Percentiles rank a stretch among this genome's conserved stretches.
These are phyloP conservation scores for Gymnoscopelus microlampas DNA, from an alignment of 2,797 vertebrate genomes.

Conservation along the genomic window DNA sequence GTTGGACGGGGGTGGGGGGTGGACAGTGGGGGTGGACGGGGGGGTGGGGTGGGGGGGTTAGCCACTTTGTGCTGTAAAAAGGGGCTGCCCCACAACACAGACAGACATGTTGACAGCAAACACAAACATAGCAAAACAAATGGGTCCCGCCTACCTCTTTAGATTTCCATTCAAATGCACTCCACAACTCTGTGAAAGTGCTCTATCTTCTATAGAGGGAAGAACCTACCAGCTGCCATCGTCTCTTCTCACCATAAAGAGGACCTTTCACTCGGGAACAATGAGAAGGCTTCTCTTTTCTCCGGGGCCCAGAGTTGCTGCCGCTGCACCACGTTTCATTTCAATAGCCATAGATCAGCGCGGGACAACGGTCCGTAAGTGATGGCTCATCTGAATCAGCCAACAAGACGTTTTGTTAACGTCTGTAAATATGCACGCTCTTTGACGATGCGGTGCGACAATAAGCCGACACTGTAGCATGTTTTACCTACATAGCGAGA, in stretches of 20 bases:
- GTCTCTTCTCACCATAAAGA: constrained; percentile 81
- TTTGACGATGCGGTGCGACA: constrained; percentile 54
- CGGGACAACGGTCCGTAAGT: constrained; percentile 77
- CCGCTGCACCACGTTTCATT: constrained; percentile 54
- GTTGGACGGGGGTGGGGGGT: constrained; percentile 48
- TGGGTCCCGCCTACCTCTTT: constrained; percentile 89
- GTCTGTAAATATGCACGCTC: constrained; percentile 53
- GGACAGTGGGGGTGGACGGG: constrained; percentile 50
- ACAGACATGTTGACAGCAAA: constrained; percentile 89
- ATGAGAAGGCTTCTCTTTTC: constrained; percentile 83
- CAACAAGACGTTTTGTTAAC: constrained; percentile 65
- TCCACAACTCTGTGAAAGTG: constrained; percentile 84
- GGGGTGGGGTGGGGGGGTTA: constrained; percentile 26
- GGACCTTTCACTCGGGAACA: constrained; percentile 82
- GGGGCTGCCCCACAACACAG: constrained; percentile 81
- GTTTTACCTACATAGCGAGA: constrained; percentile 49
- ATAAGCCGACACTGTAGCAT: constrained; percentile 28
- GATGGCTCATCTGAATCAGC: constrained; percentile 74
- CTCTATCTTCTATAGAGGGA: constrained; percentile 84
- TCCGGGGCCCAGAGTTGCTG: constrained; percentile 72
- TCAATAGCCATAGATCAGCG: constrained; percentile 80
- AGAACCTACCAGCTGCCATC: constrained; percentile 88
- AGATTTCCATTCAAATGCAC: constrained; percentile 87
- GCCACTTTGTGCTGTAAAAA: constrained; percentile 80
- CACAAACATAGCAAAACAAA: constrained; percentile 90